Evolutionary conservation across 2,797 vertebrate genomes (phyloP).

Genomic region (Enteromius anoplus): DNA sequence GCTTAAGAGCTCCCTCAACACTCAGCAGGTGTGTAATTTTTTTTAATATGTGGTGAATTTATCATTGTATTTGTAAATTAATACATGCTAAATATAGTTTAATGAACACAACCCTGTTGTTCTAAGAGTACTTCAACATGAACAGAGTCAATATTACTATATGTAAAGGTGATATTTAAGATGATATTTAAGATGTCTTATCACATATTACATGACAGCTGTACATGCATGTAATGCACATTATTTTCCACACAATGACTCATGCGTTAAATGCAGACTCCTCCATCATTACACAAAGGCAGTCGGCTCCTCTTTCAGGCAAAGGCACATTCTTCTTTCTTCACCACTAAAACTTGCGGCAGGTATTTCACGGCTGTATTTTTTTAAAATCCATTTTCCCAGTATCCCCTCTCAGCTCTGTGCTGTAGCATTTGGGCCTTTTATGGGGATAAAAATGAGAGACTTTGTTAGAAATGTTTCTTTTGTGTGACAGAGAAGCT

Average conservation of each 20-base stretch:
- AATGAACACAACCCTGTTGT: neutral
- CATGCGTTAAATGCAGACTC: neutral
- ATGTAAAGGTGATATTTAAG: too few species aligned
- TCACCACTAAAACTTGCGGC: slow-evolving; percentile 69
- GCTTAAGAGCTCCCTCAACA: slow-evolving; percentile 27
- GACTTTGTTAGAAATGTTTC: neutral
- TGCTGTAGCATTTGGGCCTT: neutral
- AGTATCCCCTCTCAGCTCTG: slow-evolving; percentile 19
- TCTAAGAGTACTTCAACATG: neutral
- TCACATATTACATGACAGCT: neutral
- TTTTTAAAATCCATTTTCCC: slow-evolving; percentile 71
- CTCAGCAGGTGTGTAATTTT: slow-evolving; percentile 31
- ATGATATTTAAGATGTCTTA: neutral
- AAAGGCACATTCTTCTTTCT: slow-evolving; percentile 59
- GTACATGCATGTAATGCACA: slow-evolving; percentile 22
- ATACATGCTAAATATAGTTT: slow-evolving; percentile 15
- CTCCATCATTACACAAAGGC: slow-evolving; percentile 11
- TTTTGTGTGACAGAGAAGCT: neutral
- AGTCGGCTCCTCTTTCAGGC: slow-evolving; percentile 58
- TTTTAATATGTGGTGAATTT: slow-evolving; percentile 15
- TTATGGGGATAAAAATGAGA: neutral
- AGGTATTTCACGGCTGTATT: slow-evolving; percentile 73
- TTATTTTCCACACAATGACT: slow-evolving; percentile 8
- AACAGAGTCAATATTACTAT: neutral
- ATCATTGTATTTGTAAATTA: slow-evolving; percentile 18